A percentile compares a stretch with the other conserved stretches of the same genome.
phyloP scores from a whole-genome alignment of 1,140 invertebrate species.

The Arion vulgaris region DNA sequence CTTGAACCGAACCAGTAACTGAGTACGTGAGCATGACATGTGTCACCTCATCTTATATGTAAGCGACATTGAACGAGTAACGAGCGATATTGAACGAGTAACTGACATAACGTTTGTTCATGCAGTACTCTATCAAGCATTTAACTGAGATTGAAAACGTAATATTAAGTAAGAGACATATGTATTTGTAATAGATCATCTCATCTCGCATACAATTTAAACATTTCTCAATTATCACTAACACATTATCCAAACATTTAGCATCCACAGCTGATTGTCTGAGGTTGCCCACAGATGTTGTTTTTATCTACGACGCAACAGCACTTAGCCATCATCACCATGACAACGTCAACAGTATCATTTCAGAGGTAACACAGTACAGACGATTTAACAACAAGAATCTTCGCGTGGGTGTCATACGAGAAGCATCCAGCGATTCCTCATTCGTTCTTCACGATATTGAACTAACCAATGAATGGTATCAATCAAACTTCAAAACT shows the following conservation, averaged over 20 bases:
- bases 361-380: background rate
- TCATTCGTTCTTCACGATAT: conserved; percentile 1
- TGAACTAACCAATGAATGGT: conserved; percentile 28
- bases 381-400: background rate
- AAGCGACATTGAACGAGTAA: no score
- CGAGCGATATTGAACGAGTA: no score
- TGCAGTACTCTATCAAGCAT: no score
- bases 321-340: background rate
- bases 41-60: no score
- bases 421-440: background rate
- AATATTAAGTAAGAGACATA: no score
- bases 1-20: no score
- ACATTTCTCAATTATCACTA: no score
- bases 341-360: background rate
- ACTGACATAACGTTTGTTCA: no score
- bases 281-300: background rate
- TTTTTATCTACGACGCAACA: conserved; percentile 21
- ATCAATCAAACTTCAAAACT: background rate
- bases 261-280: background rate
- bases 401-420: conserved; percentile 10
- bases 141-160: no score
- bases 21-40: no score
- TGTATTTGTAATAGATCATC: no score
- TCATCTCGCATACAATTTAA: no score
- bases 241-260: background rate